phyloP scores from a whole-genome alignment of 2,113 vertebrate species.

The Petroica traversi region DNA sequence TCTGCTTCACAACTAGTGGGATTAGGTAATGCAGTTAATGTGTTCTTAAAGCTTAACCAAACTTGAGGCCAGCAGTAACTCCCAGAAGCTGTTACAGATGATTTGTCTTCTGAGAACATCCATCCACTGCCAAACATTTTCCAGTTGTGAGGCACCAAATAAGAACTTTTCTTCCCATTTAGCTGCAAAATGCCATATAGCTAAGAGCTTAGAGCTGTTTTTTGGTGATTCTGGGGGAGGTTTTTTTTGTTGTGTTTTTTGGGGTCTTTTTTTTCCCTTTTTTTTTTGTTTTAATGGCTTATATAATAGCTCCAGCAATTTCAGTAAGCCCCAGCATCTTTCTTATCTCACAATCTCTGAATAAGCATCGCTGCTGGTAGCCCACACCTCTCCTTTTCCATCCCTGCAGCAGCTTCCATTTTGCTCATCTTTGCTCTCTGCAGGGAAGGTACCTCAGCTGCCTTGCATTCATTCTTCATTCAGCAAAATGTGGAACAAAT shows the following conservation, averaged over 20 bases:
- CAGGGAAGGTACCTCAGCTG: neutral
- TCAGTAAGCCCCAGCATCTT: neutral
- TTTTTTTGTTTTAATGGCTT: neutral
- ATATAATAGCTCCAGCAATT: neutral
- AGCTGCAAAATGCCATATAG: neutral
- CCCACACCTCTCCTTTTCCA: neutral
- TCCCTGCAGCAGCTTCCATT: neutral
- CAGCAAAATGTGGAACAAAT: conserved; percentile 40
- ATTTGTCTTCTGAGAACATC: neutral
- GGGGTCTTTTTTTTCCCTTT: neutral
- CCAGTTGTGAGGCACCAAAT: neutral
- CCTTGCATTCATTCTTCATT: conserved; percentile 11
- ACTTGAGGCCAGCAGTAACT: neutral
- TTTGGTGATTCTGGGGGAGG: neutral
- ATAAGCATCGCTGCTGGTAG: neutral
- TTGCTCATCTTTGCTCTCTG: conserved; percentile 6
- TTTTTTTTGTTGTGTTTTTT: neutral
- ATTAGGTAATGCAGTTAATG: neutral
- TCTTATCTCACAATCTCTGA: neutral
- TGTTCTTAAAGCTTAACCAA: neutral
- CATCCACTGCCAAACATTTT: neutral
- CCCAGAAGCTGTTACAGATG: neutral
- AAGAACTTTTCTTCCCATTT: neutral
- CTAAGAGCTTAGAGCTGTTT: neutral
- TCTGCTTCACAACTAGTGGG: neutral